A percentile compares a stretch with the other conserved stretches of the same genome.
These are phyloP conservation scores for Poicephalus meyeri DNA, from an alignment of 2,113 vertebrate species.

Conservation along the genomic window DNA sequence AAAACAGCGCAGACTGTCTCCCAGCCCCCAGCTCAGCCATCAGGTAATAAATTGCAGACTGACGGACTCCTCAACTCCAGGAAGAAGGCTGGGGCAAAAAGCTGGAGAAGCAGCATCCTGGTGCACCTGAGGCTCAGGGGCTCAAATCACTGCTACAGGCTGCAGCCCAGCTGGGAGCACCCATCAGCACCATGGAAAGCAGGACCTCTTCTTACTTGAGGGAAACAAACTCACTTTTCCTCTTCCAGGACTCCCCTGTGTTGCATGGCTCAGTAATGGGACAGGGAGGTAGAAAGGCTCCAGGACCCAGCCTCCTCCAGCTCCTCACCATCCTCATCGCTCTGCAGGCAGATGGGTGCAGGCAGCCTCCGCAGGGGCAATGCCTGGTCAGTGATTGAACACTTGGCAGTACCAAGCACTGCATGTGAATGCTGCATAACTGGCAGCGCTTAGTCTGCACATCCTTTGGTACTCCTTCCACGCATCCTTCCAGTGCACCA, in stretches of 20 bases:
- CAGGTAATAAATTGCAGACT: neutral
- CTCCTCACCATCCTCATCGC: neutral
- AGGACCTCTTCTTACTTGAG: neutral
- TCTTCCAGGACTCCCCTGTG: neutral
- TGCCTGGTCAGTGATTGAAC: accelerated
- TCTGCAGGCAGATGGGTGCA: accelerated
- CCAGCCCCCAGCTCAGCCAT: neutral
- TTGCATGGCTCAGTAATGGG: accelerated
- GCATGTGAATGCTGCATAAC: accelerated
- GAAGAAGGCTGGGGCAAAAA: neutral
- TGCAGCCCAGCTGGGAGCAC: neutral
- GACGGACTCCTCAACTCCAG: neutral
- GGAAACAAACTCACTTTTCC: neutral
- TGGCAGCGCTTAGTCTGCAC: accelerated
- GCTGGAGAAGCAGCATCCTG: neutral
- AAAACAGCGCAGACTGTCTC: neutral
- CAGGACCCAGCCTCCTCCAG: neutral
- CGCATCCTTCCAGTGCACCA: neutral
- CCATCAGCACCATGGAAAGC: neutral
- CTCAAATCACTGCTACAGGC: neutral
- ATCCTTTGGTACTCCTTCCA: neutral
- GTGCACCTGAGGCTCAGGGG: neutral
- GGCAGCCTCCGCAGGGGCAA: neutral
- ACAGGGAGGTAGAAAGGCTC: neutral
- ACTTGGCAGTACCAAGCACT: neutral